These are phyloP conservation scores for Candoia aspera DNA, from an alignment of 2,113 vertebrate genomes.

Conservation along the genomic window DNA sequence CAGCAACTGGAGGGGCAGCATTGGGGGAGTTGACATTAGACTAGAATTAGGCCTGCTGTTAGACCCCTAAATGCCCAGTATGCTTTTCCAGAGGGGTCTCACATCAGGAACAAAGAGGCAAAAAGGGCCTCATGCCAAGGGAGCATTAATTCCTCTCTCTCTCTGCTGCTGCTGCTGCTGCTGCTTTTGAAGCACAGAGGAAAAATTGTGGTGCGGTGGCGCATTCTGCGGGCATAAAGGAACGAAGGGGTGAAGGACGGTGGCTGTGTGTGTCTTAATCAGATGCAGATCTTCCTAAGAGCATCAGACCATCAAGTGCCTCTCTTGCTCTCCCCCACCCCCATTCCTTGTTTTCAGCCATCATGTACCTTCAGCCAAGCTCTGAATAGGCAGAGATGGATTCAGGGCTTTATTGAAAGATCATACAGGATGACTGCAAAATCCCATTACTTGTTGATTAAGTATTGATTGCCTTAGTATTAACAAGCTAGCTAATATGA, in stretches of 20 bases:
- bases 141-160: slow-evolving; percentile 76
- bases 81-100: slow-evolving; percentile 41
- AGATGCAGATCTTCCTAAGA: slow-evolving; percentile 98
- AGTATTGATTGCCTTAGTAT: slow-evolving; percentile 99
- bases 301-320: slow-evolving; percentile 96
- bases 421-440: slow-evolving; percentile 99
- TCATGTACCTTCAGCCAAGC: slow-evolving; percentile 83
- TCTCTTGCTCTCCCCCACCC: neutral
- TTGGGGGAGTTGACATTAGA: neutral
- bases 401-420: slow-evolving; percentile 99
- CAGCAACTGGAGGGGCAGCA: neutral
- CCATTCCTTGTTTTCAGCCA: slow-evolving; percentile 79
- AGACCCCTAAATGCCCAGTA: neutral
- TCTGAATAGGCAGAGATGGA: slow-evolving; percentile 89
- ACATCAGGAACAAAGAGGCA: slow-evolving; percentile 62
- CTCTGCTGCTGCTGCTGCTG: slow-evolving; percentile 56
- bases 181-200: slow-evolving; percentile 72
- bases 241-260: slow-evolving; percentile 96
- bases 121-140: slow-evolving; percentile 62
- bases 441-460: slow-evolving; percentile 99
- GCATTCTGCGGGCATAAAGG: slow-evolving; percentile 80
- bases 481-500: slow-evolving; percentile 99
- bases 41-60: neutral
- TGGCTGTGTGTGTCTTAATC: slow-evolving; percentile 89
- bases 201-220: slow-evolving; percentile 69